Percentiles rank a stretch among this genome's conserved stretches.
These are phyloP conservation scores for Apostichopus parvimensis DNA, from an alignment of 35 echinoderm and acorn worm species.

Conservation along the genomic window DNA sequence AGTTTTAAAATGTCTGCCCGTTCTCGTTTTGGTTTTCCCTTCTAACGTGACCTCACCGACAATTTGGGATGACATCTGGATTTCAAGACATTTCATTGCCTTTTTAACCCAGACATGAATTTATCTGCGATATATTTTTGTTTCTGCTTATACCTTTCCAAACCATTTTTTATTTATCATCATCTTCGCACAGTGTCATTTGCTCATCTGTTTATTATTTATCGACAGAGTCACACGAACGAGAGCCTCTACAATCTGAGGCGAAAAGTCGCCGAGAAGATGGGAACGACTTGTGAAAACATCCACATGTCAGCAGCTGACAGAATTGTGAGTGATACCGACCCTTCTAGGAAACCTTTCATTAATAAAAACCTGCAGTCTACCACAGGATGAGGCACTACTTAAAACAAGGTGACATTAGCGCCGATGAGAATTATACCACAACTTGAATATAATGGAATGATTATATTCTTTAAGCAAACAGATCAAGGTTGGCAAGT, in stretches of 20 bases:
- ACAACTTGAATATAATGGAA: too few species aligned
- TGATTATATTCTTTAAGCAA: too few species aligned
- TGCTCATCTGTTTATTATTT: neutral
- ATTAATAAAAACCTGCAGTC: too few species aligned
- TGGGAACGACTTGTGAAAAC: conserved; percentile 88
- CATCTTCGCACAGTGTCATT: neutral
- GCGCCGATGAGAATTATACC: too few species aligned
- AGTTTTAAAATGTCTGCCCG: neutral
- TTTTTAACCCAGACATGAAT: neutral
- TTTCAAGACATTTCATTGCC: neutral
- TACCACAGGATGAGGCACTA: too few species aligned
- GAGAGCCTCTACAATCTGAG: conserved; percentile 86
- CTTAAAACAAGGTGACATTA: too few species aligned
- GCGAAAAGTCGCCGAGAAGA: conserved; percentile 68
- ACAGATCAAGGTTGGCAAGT: too few species aligned
- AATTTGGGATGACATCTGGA: neutral
- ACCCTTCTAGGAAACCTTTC: neutral
- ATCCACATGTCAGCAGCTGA: conserved; percentile 85
- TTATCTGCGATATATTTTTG: too few species aligned
- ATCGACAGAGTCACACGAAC: conserved; percentile 80
- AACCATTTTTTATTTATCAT: neutral
- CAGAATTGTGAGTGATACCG: conserved; percentile 65
- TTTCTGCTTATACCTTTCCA: too few species aligned
- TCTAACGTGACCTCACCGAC: neutral
- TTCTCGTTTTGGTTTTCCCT: neutral